Conservation (phyloP, 2,888 invertebrate genomes). For the Drosophila birchii region DNA sequence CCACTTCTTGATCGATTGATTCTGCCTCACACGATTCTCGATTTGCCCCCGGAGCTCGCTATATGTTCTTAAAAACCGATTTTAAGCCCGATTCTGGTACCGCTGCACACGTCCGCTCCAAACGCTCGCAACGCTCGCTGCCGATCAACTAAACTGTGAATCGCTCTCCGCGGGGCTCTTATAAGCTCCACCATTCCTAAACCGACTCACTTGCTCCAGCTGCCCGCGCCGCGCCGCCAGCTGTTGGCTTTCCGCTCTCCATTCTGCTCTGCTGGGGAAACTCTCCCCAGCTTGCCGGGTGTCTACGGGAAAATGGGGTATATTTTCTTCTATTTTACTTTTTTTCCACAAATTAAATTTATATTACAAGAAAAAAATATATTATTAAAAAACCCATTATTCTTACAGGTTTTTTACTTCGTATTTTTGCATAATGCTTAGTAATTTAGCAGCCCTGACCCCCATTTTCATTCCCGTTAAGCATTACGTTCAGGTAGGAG, state of each 20-base stretch:
- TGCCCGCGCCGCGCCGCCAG: slow-evolving; percentile 30
- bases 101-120: slow-evolving; percentile 39
- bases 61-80: slow-evolving; percentile 14
- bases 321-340: no score
- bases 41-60: slow-evolving; percentile 12
- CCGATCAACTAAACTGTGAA: slow-evolving; percentile 61
- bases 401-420: no score
- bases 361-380: no score
- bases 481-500: slow-evolving; percentile 19
- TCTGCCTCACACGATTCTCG: not conserved
- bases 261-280: slow-evolving; percentile 12
- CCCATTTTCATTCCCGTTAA: slow-evolving; percentile 15
- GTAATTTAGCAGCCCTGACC: slow-evolving; percentile 21
- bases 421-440: no score
- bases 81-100: not conserved
- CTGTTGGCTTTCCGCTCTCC: slow-evolving; percentile 48
- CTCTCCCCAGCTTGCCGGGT: slow-evolving; percentile 6
- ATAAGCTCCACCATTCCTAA: slow-evolving; percentile 50
- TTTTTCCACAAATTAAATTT: no score
- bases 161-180: slow-evolving; percentile 63
- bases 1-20: slow-evolving; percentile 10
- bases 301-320: no score
- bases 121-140: slow-evolving; percentile 58
- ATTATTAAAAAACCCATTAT: no score
- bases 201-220: slow-evolving; percentile 49